Evolutionary conservation across 53 echinoderm and acorn worm species (phyloP).

Genomic region (Echinarachnius parma): DNA sequence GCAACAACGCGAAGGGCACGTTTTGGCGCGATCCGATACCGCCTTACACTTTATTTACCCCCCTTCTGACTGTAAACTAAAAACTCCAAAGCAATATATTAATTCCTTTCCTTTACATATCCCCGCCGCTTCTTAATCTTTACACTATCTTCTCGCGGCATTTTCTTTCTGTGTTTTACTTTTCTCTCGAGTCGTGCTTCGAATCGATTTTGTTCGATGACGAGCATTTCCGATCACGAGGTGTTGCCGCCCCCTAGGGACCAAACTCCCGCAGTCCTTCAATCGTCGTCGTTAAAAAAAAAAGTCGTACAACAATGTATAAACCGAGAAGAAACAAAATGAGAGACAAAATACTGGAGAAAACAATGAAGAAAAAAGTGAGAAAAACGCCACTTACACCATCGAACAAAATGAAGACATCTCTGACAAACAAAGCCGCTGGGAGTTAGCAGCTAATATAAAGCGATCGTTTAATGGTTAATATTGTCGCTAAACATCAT

Average conservation of each 20-base stretch:
- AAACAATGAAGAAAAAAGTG: not conserved
- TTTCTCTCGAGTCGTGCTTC: not conserved
- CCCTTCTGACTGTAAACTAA: too few relatives aligned
- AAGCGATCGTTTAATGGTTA: constrained; percentile 46
- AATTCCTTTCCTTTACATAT: too few relatives aligned
- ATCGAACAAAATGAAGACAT: constrained; percentile 20
- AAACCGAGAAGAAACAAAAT: not conserved
- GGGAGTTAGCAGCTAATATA: constrained; percentile 35
- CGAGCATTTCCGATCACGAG: constrained; percentile 24
- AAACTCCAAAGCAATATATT: too few relatives aligned
- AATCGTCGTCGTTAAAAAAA: too few relatives aligned
- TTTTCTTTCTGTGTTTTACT: too few relatives aligned
- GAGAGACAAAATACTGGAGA: not conserved
- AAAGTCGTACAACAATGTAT: too few relatives aligned
- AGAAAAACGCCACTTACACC: too few relatives aligned
- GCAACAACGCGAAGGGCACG: constrained; percentile 42
- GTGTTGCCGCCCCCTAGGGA: constrained; percentile 5
- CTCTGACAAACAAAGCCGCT: constrained; percentile 18
- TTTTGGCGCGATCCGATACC: constrained; percentile 41
- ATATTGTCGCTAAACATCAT: constrained; percentile 10
- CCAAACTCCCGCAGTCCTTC: constrained; percentile 23
- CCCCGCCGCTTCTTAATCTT: not conserved
- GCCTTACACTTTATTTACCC: too few relatives aligned
- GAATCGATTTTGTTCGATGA: constrained; percentile 40
- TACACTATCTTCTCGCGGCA: not conserved